A percentile compares a stretch with the other conserved stretches of the same genome.
Conservation (phyloP, 2,797 vertebrate species). For the Sternotherus odoratus region DNA sequence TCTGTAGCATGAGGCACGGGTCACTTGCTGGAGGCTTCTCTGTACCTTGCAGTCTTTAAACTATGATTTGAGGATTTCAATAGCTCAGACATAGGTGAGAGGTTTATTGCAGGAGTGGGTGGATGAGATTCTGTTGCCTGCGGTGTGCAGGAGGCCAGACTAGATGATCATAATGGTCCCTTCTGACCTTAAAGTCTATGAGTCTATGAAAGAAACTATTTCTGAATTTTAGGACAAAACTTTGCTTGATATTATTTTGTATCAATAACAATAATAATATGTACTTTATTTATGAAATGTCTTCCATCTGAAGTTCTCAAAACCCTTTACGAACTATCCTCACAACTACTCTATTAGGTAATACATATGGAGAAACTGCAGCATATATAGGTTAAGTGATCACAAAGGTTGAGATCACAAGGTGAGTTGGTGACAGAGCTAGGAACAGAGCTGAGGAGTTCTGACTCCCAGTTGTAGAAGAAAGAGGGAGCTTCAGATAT, state of each 20-base stretch:
- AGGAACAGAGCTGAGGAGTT: not conserved
- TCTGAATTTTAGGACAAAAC: not conserved
- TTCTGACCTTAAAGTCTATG: too few species aligned
- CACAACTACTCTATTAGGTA: not conserved
- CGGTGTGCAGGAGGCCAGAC: too few species aligned
- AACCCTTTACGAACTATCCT: not conserved
- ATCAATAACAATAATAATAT: accelerated
- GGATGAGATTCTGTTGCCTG: too few species aligned
- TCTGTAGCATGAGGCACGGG: too few species aligned
- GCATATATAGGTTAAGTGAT: not conserved
- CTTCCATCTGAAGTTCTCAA: not conserved
- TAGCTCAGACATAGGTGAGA: too few species aligned
- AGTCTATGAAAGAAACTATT: not conserved
- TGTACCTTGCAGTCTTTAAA: too few species aligned
- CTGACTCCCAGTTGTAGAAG: not conserved
- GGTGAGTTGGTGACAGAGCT: not conserved
- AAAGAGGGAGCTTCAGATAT: too few species aligned
- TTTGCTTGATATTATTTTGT: not conserved
- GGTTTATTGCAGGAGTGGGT: too few species aligned
- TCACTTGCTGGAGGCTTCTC: too few species aligned
- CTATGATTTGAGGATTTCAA: too few species aligned
- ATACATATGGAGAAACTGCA: not conserved
- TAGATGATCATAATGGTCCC: too few species aligned
- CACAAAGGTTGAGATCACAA: not conserved
- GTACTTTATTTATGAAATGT: not conserved